Conservation (phyloP, 2,797 vertebrate species). For the Botia kubotai region DNA sequence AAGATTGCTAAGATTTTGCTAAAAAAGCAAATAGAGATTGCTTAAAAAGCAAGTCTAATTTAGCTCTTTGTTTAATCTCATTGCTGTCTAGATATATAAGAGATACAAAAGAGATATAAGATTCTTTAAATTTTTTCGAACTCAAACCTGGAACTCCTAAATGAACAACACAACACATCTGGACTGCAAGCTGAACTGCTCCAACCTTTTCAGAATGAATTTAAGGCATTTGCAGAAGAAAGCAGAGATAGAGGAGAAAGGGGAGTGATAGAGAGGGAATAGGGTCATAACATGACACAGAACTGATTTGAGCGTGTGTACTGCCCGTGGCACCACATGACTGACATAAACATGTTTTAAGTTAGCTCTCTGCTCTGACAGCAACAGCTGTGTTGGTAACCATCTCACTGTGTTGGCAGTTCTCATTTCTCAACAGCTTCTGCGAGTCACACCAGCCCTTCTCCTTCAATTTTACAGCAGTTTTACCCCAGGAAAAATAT, state of each 20-base stretch:
- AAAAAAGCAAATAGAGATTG: no score
- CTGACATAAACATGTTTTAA: not conserved
- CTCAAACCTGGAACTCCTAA: not conserved
- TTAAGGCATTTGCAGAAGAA: not conserved
- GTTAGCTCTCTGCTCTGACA: constrained; percentile 28
- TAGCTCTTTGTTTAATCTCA: no score
- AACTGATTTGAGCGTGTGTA: not conserved
- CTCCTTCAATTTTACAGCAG: constrained; percentile 57
- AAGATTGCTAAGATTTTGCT: no score
- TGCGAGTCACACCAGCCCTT: constrained; percentile 41
- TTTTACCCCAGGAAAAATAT: constrained; percentile 49
- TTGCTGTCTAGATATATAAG: no score
- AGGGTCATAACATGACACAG: not conserved
- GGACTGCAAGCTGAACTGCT: not conserved
- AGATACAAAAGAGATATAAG: no score
- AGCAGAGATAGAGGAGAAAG: not conserved
- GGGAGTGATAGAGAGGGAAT: not conserved
- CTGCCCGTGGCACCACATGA: not conserved
- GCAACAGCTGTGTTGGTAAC: constrained; percentile 16
- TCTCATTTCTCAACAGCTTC: constrained; percentile 38
- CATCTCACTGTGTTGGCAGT: constrained; percentile 13
- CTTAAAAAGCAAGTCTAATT: no score
- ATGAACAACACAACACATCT: not conserved
- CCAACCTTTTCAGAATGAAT: no score
- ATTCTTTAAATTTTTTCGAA: no score